Evolutionary conservation across 2,797 vertebrate genomes (phyloP), one percentile per base, ranked within the genome.

Genomic region (Xenops minutus): DNA sequence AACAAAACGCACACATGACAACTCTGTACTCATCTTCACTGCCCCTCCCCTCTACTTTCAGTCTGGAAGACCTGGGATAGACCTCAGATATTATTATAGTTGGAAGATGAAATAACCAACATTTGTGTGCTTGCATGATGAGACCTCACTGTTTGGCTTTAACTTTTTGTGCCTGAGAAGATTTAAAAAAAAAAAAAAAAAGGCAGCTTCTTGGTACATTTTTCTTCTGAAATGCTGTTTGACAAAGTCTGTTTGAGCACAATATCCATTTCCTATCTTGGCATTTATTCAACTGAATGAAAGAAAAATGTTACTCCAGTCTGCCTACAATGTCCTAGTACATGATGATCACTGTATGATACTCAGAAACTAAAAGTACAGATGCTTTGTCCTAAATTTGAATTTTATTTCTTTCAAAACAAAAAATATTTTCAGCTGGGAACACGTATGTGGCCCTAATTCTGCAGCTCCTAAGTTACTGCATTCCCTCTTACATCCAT

Each of bases 71-170:
- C 55, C 37, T 71, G 22, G 7, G 7, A 24, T 43, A 88, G 27
- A 61, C 22, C 41, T 64, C 46, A 59, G 18, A 9, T 64, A 36
- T 20, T 62, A 87, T 12, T 71, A 41, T 9, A 73, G 41, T 5
- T 69, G 1, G 4, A 69, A 87, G 92, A 59, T 56, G 0, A 90
- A 58, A 56, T 55, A 78, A 68, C 7, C 17, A 68, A 34, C 9
- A 55, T 26, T n/a, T 30, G 14, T 41, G 29, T 2, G 1, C 27
- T 36, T 3, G 1, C 64, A 51, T 1, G 0, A 27, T 19, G 18
- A 92, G 21, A 75, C 44, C 26, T 73, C 58, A 30, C 23, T 68
- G 26, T 44, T 88, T 66, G 29, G 24, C 27, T 80, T 85, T 55
- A 73, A 14, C 20, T 44, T 34, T 49, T 9, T 10, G 10, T 37